Percentiles rank a stretch among this genome's conserved stretches.
phyloP scores from a whole-genome alignment of 2,888 invertebrate species.

The Aquatica leii region DNA sequence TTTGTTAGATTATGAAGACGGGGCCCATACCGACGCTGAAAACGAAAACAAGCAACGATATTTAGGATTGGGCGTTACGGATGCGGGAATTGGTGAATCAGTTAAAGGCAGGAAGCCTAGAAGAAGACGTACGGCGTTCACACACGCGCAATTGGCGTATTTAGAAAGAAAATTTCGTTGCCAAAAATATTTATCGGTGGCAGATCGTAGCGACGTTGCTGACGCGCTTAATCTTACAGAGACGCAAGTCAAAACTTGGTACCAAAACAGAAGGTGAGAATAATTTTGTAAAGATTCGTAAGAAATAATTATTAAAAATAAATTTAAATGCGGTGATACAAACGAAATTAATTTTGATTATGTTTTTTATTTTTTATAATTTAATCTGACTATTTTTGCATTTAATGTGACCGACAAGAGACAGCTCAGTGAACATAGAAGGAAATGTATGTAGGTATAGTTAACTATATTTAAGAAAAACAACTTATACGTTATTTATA shows the following conservation, averaged over 20 bases:
- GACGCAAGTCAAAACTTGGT: conserved; percentile 97
- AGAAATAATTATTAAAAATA: too few species aligned
- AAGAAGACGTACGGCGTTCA: conserved; percentile 88
- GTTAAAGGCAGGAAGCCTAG: conserved; percentile 78
- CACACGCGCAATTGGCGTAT: conserved; percentile 92
- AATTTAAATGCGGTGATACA: too few species aligned
- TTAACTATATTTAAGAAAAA: too few species aligned
- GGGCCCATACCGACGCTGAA: conserved; percentile 50
- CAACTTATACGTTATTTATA: too few species aligned
- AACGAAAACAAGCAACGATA: conserved; percentile 33
- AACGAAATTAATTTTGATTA: too few species aligned
- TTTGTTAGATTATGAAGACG: conserved; percentile 47
- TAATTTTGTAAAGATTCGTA: too few species aligned
- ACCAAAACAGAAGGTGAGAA: conserved; percentile 85
- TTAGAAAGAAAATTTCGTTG: conserved; percentile 91
- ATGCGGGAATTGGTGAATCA: conserved; percentile 40
- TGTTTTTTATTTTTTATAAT: too few species aligned
- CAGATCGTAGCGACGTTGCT: conserved; percentile 92
- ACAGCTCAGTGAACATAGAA: too few species aligned
- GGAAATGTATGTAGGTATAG: too few species aligned
- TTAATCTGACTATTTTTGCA: too few species aligned
- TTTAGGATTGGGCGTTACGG: conserved; percentile 26
- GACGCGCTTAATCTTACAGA: conserved; percentile 89
- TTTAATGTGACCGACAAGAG: too few species aligned
- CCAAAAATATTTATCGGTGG: conserved; percentile 93